A percentile compares a stretch with the other conserved stretches of the same genome.
These are phyloP conservation scores for Semaprochilodus insignis DNA, from an alignment of 2,797 vertebrate genomes.

Conservation along the genomic window DNA sequence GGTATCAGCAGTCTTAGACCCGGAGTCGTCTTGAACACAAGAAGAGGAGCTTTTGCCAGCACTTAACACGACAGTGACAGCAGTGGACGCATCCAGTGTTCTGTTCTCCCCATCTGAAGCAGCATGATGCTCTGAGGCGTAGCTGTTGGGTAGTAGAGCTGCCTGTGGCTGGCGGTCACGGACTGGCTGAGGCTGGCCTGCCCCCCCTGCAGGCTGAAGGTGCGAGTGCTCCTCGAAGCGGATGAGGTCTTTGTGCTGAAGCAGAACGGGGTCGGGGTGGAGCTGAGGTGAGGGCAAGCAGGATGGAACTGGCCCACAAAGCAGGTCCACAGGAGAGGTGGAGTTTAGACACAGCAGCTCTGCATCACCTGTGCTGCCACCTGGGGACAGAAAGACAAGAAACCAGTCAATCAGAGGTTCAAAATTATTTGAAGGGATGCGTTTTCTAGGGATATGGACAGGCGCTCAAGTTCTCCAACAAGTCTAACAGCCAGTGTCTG, in stretches of 20 bases:
- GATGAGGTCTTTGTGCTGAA: slow-evolving; percentile 87
- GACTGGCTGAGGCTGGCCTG: not conserved
- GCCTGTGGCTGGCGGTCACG: slow-evolving; percentile 29
- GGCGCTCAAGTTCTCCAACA: no score
- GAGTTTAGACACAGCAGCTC: slow-evolving; percentile 85
- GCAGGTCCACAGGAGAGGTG: slow-evolving; percentile 86
- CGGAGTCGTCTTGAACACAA: slow-evolving; percentile 43
- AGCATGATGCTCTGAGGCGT: not conserved
- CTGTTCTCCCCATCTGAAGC: slow-evolving; percentile 42
- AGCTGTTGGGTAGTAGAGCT: not conserved
- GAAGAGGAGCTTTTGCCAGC: slow-evolving; percentile 5
- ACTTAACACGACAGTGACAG: not conserved
- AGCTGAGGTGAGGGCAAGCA: slow-evolving; percentile 95
- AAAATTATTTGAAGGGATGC: no score
- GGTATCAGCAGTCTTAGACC: not conserved
- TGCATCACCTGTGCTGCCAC: slow-evolving; percentile 74
- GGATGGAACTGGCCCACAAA: slow-evolving; percentile 94
- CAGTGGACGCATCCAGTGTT: slow-evolving; percentile 37
- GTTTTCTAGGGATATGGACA: no score
- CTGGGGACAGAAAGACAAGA: slow-evolving; percentile 62
- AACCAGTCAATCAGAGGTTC: not conserved
- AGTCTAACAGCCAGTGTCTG: no score
- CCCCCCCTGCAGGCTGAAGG: slow-evolving; percentile 61
- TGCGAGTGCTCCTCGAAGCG: slow-evolving; percentile 84
- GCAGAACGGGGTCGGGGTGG: slow-evolving; percentile 87